Conservation (phyloP, 2,888 invertebrate species). For the Eilema caniola region DNA sequence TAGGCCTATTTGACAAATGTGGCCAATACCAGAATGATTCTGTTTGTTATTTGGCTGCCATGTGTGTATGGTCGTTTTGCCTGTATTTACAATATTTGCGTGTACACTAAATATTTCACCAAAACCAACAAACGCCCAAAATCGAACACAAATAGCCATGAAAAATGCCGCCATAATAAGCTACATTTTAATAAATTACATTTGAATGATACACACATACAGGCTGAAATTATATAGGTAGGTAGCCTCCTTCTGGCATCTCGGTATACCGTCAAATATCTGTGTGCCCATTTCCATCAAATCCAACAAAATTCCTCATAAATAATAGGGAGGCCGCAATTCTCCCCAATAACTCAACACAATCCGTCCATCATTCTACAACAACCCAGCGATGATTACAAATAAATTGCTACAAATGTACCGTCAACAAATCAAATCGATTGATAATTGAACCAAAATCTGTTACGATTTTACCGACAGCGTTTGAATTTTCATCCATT, state of each 20-base stretch:
- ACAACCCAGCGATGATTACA: slow-evolving; percentile 35
- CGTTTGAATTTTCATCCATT: slow-evolving; percentile 76
- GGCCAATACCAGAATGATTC: too few species aligned
- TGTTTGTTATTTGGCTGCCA: too few species aligned
- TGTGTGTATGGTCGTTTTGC: too few species aligned
- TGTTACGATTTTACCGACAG: slow-evolving; percentile 64
- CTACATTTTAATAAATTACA: too few species aligned
- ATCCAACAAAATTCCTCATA: slow-evolving; percentile 10
- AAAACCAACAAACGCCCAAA: too few species aligned
- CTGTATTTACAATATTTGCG: too few species aligned
- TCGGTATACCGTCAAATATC: not conserved
- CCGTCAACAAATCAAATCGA: slow-evolving; percentile 59
- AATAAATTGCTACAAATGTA: slow-evolving; percentile 41
- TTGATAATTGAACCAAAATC: slow-evolving; percentile 71
- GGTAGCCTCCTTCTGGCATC: not conserved
- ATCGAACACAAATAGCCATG: too few species aligned
- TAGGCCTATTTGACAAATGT: too few species aligned
- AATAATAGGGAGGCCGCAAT: slow-evolving; percentile 18
- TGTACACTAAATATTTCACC: too few species aligned
- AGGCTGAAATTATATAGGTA: too few species aligned
- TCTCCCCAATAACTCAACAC: slow-evolving; percentile 15
- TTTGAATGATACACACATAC: too few species aligned
- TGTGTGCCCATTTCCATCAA: not conserved
- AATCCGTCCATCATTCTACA: slow-evolving; percentile 17
- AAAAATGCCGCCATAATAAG: too few species aligned